Conservation (phyloP, 2,113 vertebrate species). For the Noturus placidus region DNA sequence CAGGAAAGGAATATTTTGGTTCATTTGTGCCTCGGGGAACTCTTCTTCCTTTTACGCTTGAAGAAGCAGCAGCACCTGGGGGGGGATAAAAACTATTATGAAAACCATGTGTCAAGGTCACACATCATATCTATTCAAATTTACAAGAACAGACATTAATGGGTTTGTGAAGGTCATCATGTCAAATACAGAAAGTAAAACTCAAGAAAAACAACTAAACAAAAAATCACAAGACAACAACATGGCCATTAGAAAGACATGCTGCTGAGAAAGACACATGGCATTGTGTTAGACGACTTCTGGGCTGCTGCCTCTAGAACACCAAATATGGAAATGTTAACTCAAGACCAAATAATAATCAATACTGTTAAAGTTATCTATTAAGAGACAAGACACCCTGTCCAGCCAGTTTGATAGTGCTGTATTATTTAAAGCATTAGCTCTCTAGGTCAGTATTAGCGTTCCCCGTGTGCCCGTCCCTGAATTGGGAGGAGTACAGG, state of each 20-base stretch:
- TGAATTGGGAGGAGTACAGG: slow-evolving; percentile 82
- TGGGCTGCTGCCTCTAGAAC: neutral
- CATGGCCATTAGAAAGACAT: slow-evolving; percentile 18
- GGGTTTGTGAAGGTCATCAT: slow-evolving; percentile 1
- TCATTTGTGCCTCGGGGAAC: slow-evolving; percentile 95
- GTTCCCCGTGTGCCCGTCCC: slow-evolving; percentile 83
- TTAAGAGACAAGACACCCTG: neutral
- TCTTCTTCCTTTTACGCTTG: slow-evolving; percentile 99
- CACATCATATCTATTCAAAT: neutral
- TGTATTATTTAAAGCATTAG: neutral
- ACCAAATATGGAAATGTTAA: neutral
- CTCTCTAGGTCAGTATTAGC: slow-evolving; percentile 46
- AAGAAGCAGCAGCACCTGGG: slow-evolving; percentile 99
- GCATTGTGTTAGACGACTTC: slow-evolving; percentile 11
- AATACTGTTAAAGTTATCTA: neutral
- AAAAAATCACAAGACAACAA: neutral
- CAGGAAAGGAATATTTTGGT: slow-evolving; percentile 42
- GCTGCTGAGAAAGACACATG: slow-evolving; percentile 28
- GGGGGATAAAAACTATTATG: neutral
- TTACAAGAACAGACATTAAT: neutral
- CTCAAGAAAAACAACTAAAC: neutral
- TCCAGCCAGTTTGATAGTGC: neutral
- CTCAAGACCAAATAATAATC: neutral
- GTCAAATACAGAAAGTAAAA: slow-evolving; percentile 13
- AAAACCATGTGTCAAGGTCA: neutral